Base-by-base conservation (phyloP, 2,113 vertebrate genomes). In the Cyphomyrus plagiostoma region DNA sequence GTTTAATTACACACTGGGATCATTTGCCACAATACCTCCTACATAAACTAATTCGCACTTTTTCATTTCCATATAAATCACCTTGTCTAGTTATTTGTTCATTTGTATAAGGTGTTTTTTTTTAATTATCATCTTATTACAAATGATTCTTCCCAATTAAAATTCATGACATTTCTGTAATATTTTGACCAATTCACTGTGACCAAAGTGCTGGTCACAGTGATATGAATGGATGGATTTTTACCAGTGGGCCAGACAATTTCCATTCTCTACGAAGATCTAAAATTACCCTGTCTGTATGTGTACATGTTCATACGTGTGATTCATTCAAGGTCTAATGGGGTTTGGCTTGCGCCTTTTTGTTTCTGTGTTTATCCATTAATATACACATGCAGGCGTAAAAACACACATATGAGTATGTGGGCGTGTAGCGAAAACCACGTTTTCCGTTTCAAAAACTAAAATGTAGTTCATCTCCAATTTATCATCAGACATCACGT, bases 41-140 rank as follows among this genome's bases (percentile, higher is more conserved):
- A 42, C 77, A 45, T 82, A 82, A 23, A 82, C 35, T 30, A 45
- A 45, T 45, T 82, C 77, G 8, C 5, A 39, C 42, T 82, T 82
- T 45, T 82, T 82, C 35, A 82, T 82, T 45, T 82, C 77, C 77
- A 82, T 42, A 45, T 82, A 82, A 82, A 82, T 82, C 42, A 45
- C 77, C 77, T 3, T 19, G 15, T 82, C 42, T 23, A 42, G 42
- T 82, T 82, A 82, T 82, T 82, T 82, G 19, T 82, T 82, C 13
- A 45, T 82, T 82, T 45, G 42, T 45, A 26, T 70, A n/a, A 30
- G 26, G 56, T 62, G 8, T 53, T 53, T 56, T 52, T 53, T 56
- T 56, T 56, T 9, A 62, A n/a, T 8, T 62, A 62, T 62, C 21
- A 62, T 62, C 56, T 70, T 70, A 30, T 70, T 70, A 70, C 10